phyloP scores from a whole-genome alignment of 2,113 vertebrate species.

The Coryphaenoides rupestris region DNA sequence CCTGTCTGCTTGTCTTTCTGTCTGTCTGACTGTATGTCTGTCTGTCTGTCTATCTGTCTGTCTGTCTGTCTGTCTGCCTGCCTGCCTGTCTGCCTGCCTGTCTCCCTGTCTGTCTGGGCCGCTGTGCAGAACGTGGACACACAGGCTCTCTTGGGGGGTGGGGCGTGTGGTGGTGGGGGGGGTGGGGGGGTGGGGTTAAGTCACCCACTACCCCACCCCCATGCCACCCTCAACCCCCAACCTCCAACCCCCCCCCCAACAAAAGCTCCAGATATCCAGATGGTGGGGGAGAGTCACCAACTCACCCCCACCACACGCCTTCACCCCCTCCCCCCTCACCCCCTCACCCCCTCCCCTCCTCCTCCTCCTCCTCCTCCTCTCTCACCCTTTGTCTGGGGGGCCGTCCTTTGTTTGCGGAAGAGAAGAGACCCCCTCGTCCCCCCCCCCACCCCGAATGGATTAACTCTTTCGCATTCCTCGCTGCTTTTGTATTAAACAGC shows the following conservation, averaged over 20 bases:
- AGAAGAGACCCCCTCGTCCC: conserved; percentile 38
- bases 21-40: conserved; percentile 53
- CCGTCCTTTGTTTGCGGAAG: conserved; percentile 77
- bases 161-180: not conserved
- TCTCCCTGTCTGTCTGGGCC: conserved; percentile 59
- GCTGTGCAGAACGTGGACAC: conserved; percentile 63
- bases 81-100: conserved; percentile 4
- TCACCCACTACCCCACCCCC: conserved; percentile 18
- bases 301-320: too few relatives aligned
- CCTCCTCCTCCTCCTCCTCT: conserved; percentile 53
- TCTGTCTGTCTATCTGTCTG: conserved; percentile 5
- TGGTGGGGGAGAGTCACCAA: conserved; percentile 72
- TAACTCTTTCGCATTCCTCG: conserved; percentile 78
- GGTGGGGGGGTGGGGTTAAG: not conserved
- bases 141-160: not conserved
- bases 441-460: conserved; percentile 62
- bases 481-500: conserved; percentile 77
- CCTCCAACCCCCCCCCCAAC: conserved; percentile 57
- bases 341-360: conserved; percentile 46
- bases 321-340: conserved; percentile 42
- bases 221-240: conserved; percentile 39
- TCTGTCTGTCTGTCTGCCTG: conserved; percentile 54
- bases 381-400: conserved; percentile 76
- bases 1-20: conserved; percentile 11
- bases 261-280: conserved; percentile 82